phyloP scores from a whole-genome alignment of 1,140 invertebrate species.

The Lepidurus packardi region DNA sequence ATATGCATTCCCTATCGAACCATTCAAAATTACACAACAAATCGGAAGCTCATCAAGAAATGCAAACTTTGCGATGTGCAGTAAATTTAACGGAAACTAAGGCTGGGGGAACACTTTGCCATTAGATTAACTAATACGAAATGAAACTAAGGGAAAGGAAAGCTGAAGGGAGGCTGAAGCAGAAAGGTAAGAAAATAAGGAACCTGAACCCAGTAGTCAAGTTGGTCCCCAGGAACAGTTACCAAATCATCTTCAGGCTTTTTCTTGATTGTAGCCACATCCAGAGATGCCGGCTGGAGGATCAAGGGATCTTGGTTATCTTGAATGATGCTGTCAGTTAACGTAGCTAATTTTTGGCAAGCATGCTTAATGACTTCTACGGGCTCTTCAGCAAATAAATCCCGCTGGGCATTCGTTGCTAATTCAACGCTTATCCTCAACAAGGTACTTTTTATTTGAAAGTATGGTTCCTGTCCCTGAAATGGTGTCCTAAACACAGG shows the following conservation, averaged over 20 bases:
- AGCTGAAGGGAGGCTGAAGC: neutral
- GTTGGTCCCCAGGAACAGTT: slow-evolving; percentile 32
- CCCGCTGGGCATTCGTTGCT: slow-evolving; percentile 76
- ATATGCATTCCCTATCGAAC: slow-evolving; percentile 68
- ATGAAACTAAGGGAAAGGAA: neutral
- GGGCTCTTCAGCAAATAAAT: slow-evolving; percentile 75
- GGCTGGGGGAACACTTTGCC: too few species aligned
- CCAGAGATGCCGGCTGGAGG: slow-evolving; percentile 77
- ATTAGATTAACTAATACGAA: neutral
- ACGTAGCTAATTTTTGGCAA: slow-evolving; percentile 62
- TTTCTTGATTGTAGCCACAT: slow-evolving; percentile 78
- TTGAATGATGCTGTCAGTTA: slow-evolving; percentile 82
- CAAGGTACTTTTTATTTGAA: slow-evolving; percentile 60
- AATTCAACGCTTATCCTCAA: slow-evolving; percentile 74
- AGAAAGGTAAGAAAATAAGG: slow-evolving; percentile 17
- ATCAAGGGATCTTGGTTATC: slow-evolving; percentile 80
- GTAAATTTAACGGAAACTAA: too few species aligned
- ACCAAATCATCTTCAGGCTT: slow-evolving; percentile 66
- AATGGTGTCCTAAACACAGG: slow-evolving; percentile 57
- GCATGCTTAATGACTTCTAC: slow-evolving; percentile 60
- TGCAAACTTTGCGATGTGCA: too few species aligned
- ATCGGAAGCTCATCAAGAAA: too few species aligned
- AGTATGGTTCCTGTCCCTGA: slow-evolving; percentile 60
- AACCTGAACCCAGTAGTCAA: slow-evolving; percentile 34
- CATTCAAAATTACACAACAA: too few species aligned